These are phyloP conservation scores for Leucophenga montana DNA, from an alignment of 2,888 invertebrate species.

Conservation along the genomic window DNA sequence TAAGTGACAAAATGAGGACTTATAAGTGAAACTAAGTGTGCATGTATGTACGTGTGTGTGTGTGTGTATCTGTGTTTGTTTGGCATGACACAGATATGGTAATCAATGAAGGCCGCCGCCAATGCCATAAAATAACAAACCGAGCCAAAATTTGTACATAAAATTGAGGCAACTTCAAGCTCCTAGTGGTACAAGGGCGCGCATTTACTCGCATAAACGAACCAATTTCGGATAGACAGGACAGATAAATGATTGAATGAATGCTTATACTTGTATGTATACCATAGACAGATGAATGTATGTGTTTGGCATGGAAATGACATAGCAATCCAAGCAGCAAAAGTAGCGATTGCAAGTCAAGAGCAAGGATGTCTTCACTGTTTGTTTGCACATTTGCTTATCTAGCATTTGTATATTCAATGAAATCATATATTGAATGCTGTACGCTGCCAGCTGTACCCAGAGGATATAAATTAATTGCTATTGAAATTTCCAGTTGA, in stretches of 20 bases:
- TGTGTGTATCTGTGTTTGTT: not conserved
- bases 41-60: not conserved
- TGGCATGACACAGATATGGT: slow-evolving; percentile 1
- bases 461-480: slow-evolving; percentile 23
- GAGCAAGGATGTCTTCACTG: not conserved
- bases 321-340: no score
- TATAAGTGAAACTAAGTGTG: not conserved
- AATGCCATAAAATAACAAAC: slow-evolving; percentile 17
- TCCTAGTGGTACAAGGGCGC: not conserved
- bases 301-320: slow-evolving; percentile 10
- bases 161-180: not conserved
- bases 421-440: not conserved
- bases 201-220: not conserved
- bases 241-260: no score
- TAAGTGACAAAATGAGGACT: slow-evolving; percentile 7
- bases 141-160: not conserved
- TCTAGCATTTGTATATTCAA: not conserved
- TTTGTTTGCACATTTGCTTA: not conserved
- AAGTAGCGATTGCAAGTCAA: not conserved
- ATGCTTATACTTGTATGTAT: no score
- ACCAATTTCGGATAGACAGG: not conserved
- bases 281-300: not conserved
- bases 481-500: slow-evolving; percentile 1
- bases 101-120: slow-evolving; percentile 16
- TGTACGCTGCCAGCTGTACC: slow-evolving; percentile 1